These are phyloP conservation scores for Podotricha telesiphe DNA, from an alignment of 2,888 invertebrate genomes.

Conservation along the genomic window DNA sequence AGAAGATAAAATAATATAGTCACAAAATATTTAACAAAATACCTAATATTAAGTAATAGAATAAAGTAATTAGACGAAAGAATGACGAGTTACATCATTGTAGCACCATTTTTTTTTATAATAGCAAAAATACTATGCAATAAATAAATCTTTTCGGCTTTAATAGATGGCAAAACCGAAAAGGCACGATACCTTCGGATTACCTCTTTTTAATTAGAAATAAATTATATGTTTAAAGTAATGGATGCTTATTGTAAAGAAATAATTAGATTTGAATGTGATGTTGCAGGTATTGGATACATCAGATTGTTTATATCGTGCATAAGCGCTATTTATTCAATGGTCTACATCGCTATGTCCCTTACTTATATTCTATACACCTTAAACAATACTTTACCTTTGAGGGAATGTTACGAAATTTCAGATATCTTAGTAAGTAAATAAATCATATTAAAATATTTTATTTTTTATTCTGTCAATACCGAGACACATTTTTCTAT, in stretches of 20 bases:
- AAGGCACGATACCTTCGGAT: too few species aligned
- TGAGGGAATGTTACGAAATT: slow-evolving; percentile 78
- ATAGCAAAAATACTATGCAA: too few species aligned
- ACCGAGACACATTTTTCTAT: background rate
- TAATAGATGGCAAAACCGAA: too few species aligned
- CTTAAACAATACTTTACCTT: slow-evolving; percentile 80
- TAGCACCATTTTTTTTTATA: too few species aligned
- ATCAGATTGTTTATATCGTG: slow-evolving; percentile 82
- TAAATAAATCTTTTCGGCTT: too few species aligned
- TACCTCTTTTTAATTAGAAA: too few species aligned
- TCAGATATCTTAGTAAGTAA: slow-evolving; percentile 67
- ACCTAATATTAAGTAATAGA: too few species aligned
- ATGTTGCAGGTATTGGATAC: slow-evolving; percentile 85
- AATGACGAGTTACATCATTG: too few species aligned
- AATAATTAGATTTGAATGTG: background rate
- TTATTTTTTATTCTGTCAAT: too few species aligned
- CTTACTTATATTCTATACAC: slow-evolving; percentile 83
- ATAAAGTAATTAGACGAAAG: too few species aligned
- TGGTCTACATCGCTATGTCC: slow-evolving; percentile 83
- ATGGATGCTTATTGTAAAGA: background rate
- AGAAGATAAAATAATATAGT: too few species aligned
- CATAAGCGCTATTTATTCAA: slow-evolving; percentile 81
- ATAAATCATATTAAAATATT: background rate
- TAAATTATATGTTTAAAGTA: background rate
- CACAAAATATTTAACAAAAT: too few species aligned